Evolutionary conservation across 2,113 vertebrate genomes (phyloP).

Genomic region (Otocyon megalotis): DNA sequence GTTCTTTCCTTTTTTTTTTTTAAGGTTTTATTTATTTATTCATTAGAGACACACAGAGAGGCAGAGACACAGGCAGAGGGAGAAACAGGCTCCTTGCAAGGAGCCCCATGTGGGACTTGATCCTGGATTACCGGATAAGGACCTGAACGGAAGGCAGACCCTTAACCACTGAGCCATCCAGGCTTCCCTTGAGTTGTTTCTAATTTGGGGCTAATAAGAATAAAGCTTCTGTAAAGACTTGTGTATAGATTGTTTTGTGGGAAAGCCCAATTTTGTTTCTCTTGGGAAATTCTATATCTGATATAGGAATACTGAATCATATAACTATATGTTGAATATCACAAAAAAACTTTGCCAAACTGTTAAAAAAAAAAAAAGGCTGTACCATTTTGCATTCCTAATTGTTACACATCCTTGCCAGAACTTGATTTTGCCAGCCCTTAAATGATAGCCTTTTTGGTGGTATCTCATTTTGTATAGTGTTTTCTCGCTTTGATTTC

Average conservation of each 20-base stretch:
- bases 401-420: not conserved
- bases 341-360: not conserved
- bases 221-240: not conserved
- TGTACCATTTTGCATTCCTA: not conserved
- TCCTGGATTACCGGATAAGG: no score
- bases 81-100: no score
- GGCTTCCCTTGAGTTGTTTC: not conserved
- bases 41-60: no score
- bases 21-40: no score
- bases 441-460: not conserved
- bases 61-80: no score
- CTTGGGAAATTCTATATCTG: not conserved
- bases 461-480: not conserved
- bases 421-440: not conserved
- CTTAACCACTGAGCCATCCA: no score
- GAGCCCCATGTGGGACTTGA: no score
- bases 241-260: not conserved
- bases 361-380: not conserved
- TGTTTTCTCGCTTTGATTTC: not conserved
- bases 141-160: no score
- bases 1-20: not conserved
- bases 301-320: not conserved
- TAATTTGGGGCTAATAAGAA: not conserved
- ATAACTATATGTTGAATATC: not conserved
- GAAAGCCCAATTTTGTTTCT: not conserved